Conservation (phyloP, 2,888 invertebrate genomes). For the Rugalucina vietnamica region DNA sequence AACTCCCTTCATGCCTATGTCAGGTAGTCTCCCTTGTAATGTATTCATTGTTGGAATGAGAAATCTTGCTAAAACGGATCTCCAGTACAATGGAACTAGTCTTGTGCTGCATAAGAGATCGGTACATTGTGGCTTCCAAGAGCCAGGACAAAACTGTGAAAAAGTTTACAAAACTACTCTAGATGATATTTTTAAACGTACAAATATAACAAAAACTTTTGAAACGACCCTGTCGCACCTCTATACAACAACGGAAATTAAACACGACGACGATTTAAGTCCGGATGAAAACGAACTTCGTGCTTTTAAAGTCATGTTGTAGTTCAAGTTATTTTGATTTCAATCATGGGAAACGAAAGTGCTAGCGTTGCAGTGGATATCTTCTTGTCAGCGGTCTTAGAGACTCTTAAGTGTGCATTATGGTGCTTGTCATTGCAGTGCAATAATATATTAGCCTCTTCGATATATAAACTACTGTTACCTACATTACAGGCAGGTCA, state of each 20-base stretch:
- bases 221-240: background rate
- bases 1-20: constrained; percentile 32
- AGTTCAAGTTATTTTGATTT: no score
- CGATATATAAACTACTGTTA: no score
- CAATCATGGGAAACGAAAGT: no score
- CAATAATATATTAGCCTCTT: no score
- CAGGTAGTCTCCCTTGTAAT: constrained; percentile 73
- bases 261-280: background rate
- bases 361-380: no score
- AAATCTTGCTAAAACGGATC: constrained; percentile 69
- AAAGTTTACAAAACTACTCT: background rate
- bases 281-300: background rate
- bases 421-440: no score
- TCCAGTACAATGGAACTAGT: constrained; percentile 75
- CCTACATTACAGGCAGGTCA: no score
- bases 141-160: constrained; percentile 55
- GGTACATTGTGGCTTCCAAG: constrained; percentile 67
- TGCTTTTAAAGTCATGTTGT: background rate
- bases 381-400: no score
- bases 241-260: background rate
- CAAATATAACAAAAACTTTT: background rate
- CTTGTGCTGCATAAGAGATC: constrained; percentile 74
- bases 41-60: constrained; percentile 70
- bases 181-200: background rate
- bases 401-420: no score